A percentile compares a stretch with the other conserved stretches of the same genome.
Conservation (phyloP, 2,888 invertebrate species). For the Keiferia lycopersicella region DNA sequence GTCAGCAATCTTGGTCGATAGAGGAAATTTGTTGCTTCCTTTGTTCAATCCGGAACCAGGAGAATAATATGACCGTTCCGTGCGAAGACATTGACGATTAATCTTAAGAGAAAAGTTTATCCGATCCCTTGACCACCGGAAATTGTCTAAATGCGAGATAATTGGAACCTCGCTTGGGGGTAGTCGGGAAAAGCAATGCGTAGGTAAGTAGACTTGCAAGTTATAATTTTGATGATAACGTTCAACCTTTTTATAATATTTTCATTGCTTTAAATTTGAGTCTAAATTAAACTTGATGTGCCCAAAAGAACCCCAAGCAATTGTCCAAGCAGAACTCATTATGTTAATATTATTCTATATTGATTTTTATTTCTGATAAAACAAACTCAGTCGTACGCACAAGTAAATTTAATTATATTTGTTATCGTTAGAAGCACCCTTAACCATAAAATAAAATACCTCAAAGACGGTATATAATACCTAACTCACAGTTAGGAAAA, state of each 20-base stretch:
- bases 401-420: constrained; percentile 7
- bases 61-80: constrained; percentile 66
- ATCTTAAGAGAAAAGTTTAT: constrained; percentile 57
- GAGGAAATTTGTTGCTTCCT: constrained; percentile 64
- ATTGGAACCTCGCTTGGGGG: constrained; percentile 57
- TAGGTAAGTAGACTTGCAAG: not conserved
- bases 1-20: constrained; percentile 55
- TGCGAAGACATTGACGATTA: constrained; percentile 57
- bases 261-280: constrained; percentile 51
- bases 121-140: constrained; percentile 55
- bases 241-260: constrained; percentile 67
- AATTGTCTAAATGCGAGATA: constrained; percentile 65
- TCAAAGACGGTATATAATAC: not conserved
- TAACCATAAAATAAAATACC: not conserved
- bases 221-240: not conserved
- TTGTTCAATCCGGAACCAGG: constrained; percentile 63
- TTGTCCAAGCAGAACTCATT: constrained; percentile 29
- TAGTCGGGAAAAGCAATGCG: not conserved
- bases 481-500: too few relatives aligned
- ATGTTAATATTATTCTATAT: constrained; percentile 29
- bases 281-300: constrained; percentile 41
- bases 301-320: too few relatives aligned
- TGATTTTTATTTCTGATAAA: constrained; percentile 27
- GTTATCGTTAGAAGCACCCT: not conserved
- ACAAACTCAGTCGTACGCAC: constrained; percentile 22